phyloP scores from a whole-genome alignment of 2,888 invertebrate genomes.

The Hirtodrosophila duncani region DNA sequence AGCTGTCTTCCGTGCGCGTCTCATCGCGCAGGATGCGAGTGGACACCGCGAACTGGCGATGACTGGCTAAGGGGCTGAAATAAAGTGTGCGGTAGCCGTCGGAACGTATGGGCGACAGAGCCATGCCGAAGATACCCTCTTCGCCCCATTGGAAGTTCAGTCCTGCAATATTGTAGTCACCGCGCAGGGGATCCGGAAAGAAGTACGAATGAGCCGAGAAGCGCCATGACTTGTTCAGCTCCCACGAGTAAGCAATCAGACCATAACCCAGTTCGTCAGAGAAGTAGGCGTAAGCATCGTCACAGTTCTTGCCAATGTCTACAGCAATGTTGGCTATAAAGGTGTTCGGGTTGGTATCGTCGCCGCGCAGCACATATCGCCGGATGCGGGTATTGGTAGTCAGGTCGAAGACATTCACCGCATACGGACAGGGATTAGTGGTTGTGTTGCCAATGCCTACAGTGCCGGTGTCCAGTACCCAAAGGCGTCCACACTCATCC shows the following conservation, averaged over 20 bases:
- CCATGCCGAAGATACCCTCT: constrained; percentile 89
- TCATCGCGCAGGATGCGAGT: constrained; percentile 86
- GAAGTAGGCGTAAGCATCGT: constrained; percentile 88
- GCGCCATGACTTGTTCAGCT: constrained; percentile 88
- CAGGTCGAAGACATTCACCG: constrained; percentile 87
- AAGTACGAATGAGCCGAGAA: constrained; percentile 87
- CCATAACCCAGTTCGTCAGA: constrained; percentile 91
- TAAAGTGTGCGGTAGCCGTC: constrained; percentile 86
- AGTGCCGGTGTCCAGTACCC: constrained; percentile 91
- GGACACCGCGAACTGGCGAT: constrained; percentile 88
- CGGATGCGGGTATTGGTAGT: constrained; percentile 85
- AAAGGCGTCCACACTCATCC: constrained; percentile 87
- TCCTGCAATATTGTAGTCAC: constrained; percentile 88
- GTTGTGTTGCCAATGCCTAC: constrained; percentile 88
- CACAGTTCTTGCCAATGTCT: constrained; percentile 86
- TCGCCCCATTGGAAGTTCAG: constrained; percentile 91
- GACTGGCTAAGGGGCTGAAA: constrained; percentile 88
- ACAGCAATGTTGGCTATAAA: constrained; percentile 93
- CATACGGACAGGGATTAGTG: constrained; percentile 88
- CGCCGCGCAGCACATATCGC: constrained; percentile 83
- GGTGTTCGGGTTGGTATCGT: constrained; percentile 87
- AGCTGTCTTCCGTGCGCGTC: constrained; percentile 83
- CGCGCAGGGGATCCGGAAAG: constrained; percentile 88
- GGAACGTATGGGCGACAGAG: constrained; percentile 83
- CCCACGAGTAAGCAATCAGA: constrained; percentile 88